Base-by-base conservation (phyloP, 92 coral and sea anemone genomes). In the Blastomussa wellsi region DNA sequence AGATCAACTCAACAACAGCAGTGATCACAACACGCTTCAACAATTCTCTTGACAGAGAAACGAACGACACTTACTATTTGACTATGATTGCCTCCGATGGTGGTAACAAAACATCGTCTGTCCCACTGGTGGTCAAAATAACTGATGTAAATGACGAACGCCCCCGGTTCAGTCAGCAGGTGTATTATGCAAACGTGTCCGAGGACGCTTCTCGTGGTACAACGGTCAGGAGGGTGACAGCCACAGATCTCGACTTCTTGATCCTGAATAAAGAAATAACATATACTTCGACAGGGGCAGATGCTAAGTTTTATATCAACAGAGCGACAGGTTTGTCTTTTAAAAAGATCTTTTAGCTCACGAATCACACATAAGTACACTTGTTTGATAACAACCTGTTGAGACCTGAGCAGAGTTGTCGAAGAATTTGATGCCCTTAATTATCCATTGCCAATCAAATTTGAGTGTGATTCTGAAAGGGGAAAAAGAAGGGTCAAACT, bases 201-300 rank as follows among this genome's bases (percentile, higher is more conserved):
- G 98, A 94, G 84, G 78, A 62, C 35, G 98, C 89, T n/a, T 64
- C 69, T n/a, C 87, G 95, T 0, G 95, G 95, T 0, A 79, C 89
- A 1, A 79, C 62, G 0, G 89, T 94, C 74, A 81, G 91, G 60
- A 92, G 92, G 84, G 89, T 94, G 49, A 94, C 98, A n/a, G 98
- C 98, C 49, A 90, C 82, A 14, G 98, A 94, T 82, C 82, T 83
- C 11, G 98, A 94, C 72, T 74, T 71, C 9, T 89, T 94, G 26
- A 71, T 89, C n/a, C 68, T 89, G 70, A 94, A 94, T 68, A 83
- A 86, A 10, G 93, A 91, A 74, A 90, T 94, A 35, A 84, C 90
- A 3, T 94, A 94, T 74, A 89, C 98, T 17, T 94, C 98, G 19
- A 94, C 88, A 15, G 98, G 98, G 11, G 98, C 98, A 1, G 95